A percentile compares a stretch with the other conserved stretches of the same genome.
phyloP scores from a whole-genome alignment of 2,888 invertebrate species.

The Laothoe populi region DNA sequence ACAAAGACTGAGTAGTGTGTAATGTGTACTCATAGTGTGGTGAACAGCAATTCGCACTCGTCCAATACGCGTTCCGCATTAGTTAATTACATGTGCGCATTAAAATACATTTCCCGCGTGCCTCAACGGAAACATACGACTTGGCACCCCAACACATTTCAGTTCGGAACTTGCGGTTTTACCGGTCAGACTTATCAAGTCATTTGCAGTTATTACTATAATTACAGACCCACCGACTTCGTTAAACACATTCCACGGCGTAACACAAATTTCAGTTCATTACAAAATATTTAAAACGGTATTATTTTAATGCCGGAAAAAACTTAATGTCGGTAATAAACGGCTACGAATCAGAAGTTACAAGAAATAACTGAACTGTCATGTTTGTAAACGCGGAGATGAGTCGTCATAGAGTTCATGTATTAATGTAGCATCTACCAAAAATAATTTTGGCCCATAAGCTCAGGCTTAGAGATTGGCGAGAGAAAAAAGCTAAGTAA shows the following conservation, averaged over 20 bases:
- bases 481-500: no score
- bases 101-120: constrained; percentile 49
- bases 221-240: constrained; percentile 33
- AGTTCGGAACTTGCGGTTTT: constrained; percentile 15
- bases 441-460: background rate
- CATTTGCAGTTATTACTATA: constrained; percentile 48
- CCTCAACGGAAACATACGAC: constrained; percentile 37
- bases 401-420: background rate
- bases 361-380: constrained; percentile 45
- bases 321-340: constrained; percentile 54
- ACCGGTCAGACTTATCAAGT: constrained; percentile 35
- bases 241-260: constrained; percentile 45
- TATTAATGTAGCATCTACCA: background rate
- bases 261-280: constrained; percentile 46
- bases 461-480: no score
- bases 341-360: constrained; percentile 45
- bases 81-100: constrained; percentile 51
- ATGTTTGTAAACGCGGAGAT: constrained; percentile 36
- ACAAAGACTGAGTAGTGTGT: constrained; percentile 50
- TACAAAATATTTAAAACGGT: constrained; percentile 54
- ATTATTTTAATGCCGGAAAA: constrained; percentile 44
- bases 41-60: constrained; percentile 62
- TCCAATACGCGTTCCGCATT: constrained; percentile 46
- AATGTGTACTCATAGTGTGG: constrained; percentile 46
- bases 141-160: constrained; percentile 12